phyloP scores from a whole-genome alignment of 1,140 invertebrate genomes.

The Drosophila quadrilineata region DNA sequence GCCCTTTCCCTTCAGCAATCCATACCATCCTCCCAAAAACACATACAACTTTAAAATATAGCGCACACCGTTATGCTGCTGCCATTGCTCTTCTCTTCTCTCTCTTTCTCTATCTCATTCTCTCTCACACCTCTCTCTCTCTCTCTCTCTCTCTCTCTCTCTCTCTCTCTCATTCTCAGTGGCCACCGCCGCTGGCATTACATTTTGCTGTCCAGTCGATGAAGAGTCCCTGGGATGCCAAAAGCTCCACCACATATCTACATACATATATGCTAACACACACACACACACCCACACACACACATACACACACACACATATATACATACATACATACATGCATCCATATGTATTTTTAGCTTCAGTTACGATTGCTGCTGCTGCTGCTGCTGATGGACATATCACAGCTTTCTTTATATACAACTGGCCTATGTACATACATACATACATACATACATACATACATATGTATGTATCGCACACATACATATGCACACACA shows the following conservation, averaged over 20 bases:
- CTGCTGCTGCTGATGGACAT: slow-evolving; percentile 8
- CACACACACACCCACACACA: too few species aligned
- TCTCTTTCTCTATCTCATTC: not conserved
- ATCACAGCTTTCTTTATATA: slow-evolving; percentile 18
- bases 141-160: not conserved
- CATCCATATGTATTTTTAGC: slow-evolving; percentile 1
- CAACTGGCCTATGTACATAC: slow-evolving; percentile 5
- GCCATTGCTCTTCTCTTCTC: not conserved
- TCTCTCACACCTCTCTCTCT: not conserved
- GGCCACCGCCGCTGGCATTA: too few species aligned
- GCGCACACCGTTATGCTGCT: too few species aligned
- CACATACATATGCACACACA: not conserved
- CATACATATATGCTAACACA: too few species aligned
- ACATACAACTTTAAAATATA: too few species aligned
- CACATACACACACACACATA: not conserved
- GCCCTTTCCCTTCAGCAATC: not conserved
- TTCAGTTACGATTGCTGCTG: slow-evolving; percentile 14
- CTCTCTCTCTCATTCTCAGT: not conserved
- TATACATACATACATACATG: not conserved
- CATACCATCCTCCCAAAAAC: too few species aligned
- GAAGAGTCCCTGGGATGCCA: not conserved
- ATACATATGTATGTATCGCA: slow-evolving; percentile 1
- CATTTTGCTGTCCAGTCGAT: not conserved
- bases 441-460: not conserved
- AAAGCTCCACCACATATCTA: not conserved